Evolutionary conservation across 2,113 vertebrate species (phyloP).

Genomic region (Neolamprologus falcicula): DNA sequence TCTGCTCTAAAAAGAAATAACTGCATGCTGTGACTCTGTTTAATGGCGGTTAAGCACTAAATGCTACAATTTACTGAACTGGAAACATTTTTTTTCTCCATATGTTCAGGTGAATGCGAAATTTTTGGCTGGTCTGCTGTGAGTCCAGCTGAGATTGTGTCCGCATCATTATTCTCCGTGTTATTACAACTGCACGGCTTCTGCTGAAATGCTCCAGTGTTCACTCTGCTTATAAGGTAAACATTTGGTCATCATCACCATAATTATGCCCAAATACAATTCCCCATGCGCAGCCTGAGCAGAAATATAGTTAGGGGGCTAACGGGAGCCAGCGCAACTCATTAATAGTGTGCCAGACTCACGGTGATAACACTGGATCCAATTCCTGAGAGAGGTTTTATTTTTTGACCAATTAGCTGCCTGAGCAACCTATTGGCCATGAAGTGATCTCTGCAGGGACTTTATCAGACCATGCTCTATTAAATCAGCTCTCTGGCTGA

Average conservation of each 20-base stretch:
- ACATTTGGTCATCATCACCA: slow-evolving; percentile 57
- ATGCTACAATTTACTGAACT: neutral
- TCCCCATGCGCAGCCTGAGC: slow-evolving; percentile 19
- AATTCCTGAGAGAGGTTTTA: slow-evolving; percentile 53
- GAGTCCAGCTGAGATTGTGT: neutral
- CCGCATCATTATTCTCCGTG: slow-evolving; percentile 23
- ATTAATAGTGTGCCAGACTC: slow-evolving; percentile 48
- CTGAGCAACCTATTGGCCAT: slow-evolving; percentile 55
- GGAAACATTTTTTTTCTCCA: neutral
- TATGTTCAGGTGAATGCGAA: neutral
- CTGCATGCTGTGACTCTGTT: neutral
- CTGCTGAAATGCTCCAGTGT: slow-evolving; percentile 31
- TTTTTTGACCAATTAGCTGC: slow-evolving; percentile 68
- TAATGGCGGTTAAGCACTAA: neutral
- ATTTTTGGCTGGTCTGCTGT: neutral
- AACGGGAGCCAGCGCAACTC: slow-evolving; percentile 39
- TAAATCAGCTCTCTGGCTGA: slow-evolving; percentile 54
- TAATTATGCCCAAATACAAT: slow-evolving; percentile 50
- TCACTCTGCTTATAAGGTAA: slow-evolving; percentile 39
- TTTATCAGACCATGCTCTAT: slow-evolving; percentile 60
- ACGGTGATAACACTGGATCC: slow-evolving; percentile 25
- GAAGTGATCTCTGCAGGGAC: slow-evolving; percentile 61
- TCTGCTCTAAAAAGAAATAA: neutral
- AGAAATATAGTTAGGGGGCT: slow-evolving; percentile 45
- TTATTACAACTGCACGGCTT: neutral